Evolutionary conservation across 2,888 invertebrate species (phyloP).

Genomic region (Stenurella melanura): DNA sequence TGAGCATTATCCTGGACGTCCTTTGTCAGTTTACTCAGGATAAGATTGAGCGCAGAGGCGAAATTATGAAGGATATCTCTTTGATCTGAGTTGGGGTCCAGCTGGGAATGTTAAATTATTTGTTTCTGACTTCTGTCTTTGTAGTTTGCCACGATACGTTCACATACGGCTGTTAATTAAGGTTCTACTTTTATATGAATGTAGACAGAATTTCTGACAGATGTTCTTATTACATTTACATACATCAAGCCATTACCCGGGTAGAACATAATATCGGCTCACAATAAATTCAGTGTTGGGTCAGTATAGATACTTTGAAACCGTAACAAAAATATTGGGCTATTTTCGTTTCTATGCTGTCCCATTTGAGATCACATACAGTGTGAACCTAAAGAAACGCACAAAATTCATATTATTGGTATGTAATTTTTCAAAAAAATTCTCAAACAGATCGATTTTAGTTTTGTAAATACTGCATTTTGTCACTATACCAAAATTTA

Average conservation of each 20-base stretch:
- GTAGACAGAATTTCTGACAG: neutral
- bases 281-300: too few species aligned
- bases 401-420: too few species aligned
- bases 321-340: too few species aligned
- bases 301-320: too few species aligned
- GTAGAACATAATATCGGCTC: too few species aligned
- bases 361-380: too few species aligned
- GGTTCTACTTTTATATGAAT: neutral
- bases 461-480: too few species aligned
- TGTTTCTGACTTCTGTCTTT: slow-evolving; percentile 24
- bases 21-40: slow-evolving; percentile 14
- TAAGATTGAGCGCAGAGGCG: slow-evolving; percentile 23
- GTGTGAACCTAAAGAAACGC: too few species aligned
- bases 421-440: too few species aligned
- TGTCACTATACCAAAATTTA: too few species aligned
- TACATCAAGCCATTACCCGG: neutral
- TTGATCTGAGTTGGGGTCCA: slow-evolving; percentile 30
- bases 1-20: slow-evolving; percentile 37
- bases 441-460: too few species aligned
- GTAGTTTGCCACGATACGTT: neutral
- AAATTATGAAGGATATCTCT: slow-evolving; percentile 24
- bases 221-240: neutral
- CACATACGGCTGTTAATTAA: slow-evolving; percentile 9
- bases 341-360: too few species aligned
- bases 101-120: slow-evolving; percentile 28